phyloP scores from a whole-genome alignment of 2,888 invertebrate genomes.

The Chrysomela aeneicollis region DNA sequence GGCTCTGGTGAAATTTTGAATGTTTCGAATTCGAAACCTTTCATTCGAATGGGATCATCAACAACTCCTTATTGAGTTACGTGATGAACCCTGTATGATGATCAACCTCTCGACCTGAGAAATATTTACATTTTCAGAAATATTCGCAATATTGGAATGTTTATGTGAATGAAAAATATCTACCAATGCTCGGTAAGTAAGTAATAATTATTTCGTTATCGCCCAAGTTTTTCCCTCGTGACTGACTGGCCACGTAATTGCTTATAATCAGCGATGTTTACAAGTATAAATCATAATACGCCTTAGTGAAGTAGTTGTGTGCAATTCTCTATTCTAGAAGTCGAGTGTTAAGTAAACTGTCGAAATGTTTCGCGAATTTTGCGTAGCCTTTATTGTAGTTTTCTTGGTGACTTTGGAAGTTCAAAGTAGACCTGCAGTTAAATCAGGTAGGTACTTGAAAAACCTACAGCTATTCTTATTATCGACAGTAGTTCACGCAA shows the following conservation, averaged over 20 bases:
- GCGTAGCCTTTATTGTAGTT: not conserved
- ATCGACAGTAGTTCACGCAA: not conserved
- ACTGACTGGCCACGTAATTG: not conserved
- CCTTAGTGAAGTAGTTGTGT: conserved; percentile 10
- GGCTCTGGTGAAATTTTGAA: too few species aligned
- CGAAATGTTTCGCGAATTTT: conserved; percentile 15
- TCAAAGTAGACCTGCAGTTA: conserved; percentile 2
- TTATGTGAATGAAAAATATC: not conserved
- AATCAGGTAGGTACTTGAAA: conserved; percentile 5
- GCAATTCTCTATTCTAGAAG: conserved; percentile 6
- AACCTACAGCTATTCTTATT: not conserved
- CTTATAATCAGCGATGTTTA: conserved; percentile 9
- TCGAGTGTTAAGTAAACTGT: conserved; percentile 2
- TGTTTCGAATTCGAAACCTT: too few species aligned
- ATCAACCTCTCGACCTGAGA: too few species aligned
- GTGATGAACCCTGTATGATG: too few species aligned
- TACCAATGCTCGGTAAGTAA: not conserved
- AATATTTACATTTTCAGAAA: not conserved
- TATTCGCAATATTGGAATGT: not conserved
- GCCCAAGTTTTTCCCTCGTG: not conserved
- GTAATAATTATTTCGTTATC: not conserved
- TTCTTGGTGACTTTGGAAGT: not conserved
- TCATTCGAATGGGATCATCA: too few species aligned
- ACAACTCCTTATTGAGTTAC: too few species aligned
- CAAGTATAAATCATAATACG: conserved; percentile 16